These are phyloP conservation scores for Epirrhoe alternata DNA, from an alignment of 2,888 invertebrate species.

Conservation along the genomic window DNA sequence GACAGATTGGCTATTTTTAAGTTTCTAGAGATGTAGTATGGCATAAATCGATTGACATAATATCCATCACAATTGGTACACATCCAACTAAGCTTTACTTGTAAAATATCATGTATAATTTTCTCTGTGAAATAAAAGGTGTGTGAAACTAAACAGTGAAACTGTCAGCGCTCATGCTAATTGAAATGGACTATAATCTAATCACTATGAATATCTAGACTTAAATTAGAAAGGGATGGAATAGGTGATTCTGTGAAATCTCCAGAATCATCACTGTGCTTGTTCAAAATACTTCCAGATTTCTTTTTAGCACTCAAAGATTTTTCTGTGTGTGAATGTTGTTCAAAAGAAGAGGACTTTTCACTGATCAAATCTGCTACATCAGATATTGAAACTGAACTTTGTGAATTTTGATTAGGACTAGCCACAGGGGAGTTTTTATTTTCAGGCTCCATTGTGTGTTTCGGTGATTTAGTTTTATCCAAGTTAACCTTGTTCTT, in stretches of 20 bases:
- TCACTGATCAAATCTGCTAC: conserved; percentile 78
- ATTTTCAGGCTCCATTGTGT: conserved; percentile 42
- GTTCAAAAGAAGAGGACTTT: conserved; percentile 58
- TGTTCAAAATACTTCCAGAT: conserved; percentile 52
- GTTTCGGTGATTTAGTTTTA: conserved; percentile 31
- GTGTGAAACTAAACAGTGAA: too few species aligned
- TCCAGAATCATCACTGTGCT: conserved; percentile 71
- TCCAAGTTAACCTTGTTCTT: conserved; percentile 52
- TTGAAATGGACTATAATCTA: too few species aligned
- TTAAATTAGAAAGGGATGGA: conserved; percentile 77
- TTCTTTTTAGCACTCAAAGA: conserved; percentile 48
- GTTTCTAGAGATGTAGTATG: too few species aligned
- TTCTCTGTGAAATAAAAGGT: too few species aligned
- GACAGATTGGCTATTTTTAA: too few species aligned
- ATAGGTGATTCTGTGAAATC: conserved; percentile 77
- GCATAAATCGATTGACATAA: too few species aligned
- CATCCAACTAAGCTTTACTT: too few species aligned
- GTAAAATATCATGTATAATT: too few species aligned
- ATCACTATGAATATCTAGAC: conserved; percentile 79
- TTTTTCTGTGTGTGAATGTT: conserved; percentile 52
- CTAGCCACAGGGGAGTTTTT: conserved; percentile 55
- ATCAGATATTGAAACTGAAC: conserved; percentile 77
- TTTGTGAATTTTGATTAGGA: conserved; percentile 65
- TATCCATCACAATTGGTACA: too few species aligned
- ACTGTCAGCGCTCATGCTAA: too few species aligned